Evolutionary conservation across 2,797 vertebrate species (phyloP).

Genomic region (Pachyuromys duprasi): DNA sequence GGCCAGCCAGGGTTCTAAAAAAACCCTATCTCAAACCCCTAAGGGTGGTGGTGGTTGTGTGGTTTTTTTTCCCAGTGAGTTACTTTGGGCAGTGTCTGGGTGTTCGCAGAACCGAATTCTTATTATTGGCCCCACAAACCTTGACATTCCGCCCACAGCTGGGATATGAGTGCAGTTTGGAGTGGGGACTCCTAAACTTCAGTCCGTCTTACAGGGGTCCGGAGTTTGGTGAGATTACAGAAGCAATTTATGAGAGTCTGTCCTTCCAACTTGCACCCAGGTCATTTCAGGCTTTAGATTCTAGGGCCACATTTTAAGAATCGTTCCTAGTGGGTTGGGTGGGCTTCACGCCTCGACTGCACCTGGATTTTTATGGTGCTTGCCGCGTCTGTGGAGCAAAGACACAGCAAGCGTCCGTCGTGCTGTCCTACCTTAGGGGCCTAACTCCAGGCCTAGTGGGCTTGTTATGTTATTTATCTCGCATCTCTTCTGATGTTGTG

Average conservation of each 20-base stretch:
- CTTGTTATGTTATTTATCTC: not conserved
- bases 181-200: not conserved
- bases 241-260: not conserved
- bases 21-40: not conserved
- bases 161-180: not conserved
- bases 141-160: not conserved
- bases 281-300: not conserved
- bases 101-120: not conserved
- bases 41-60: not conserved
- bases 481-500: not conserved
- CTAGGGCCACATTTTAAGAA: not conserved
- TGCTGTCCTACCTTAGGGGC: fast-evolving
- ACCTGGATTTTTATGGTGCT: not conserved
- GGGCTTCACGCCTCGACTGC: not conserved
- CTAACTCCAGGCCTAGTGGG: too few relatives aligned
- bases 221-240: not conserved
- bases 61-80: not conserved
- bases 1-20: not conserved
- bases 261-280: not conserved
- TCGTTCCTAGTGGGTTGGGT: not conserved
- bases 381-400: not conserved
- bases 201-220: not conserved
- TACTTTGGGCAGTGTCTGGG: not conserved
- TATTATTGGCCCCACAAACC: not conserved
- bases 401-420: fast-evolving